These are phyloP conservation scores for Heliothis subflexa DNA, from an alignment of 1,140 invertebrate genomes.

Conservation along the genomic window DNA sequence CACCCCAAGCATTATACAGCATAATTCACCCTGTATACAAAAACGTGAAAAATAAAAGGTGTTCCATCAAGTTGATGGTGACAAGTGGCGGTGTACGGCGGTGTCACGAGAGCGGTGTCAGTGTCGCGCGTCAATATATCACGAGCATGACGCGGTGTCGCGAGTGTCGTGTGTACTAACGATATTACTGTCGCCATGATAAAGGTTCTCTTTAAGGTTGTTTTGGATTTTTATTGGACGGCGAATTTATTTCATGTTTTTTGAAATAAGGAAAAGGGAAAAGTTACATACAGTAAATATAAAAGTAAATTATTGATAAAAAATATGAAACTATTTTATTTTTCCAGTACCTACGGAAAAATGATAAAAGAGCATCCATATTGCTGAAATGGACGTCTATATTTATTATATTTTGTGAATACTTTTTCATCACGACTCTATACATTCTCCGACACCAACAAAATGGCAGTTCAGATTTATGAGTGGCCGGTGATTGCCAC, in stretches of 20 bases:
- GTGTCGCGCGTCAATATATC: slow-evolving; percentile 38
- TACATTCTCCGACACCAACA: slow-evolving; percentile 21
- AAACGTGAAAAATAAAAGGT: slow-evolving; percentile 32
- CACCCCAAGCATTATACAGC: slow-evolving; percentile 15
- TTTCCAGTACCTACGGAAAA: too few species aligned
- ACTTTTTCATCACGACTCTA: not conserved
- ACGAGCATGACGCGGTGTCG: slow-evolving; percentile 34
- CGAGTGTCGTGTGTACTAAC: slow-evolving; percentile 26
- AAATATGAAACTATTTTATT: too few species aligned
- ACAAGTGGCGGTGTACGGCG: slow-evolving; percentile 32
- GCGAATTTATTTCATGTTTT: not conserved
- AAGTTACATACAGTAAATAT: too few species aligned
- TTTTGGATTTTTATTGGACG: not conserved
- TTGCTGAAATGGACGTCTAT: too few species aligned
- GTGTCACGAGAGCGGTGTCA: slow-evolving; percentile 32
- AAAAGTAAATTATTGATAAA: too few species aligned
- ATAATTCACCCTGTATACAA: not conserved
- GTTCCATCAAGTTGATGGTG: slow-evolving; percentile 39
- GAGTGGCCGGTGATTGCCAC: slow-evolving; percentile 8
- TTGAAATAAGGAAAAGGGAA: not conserved
- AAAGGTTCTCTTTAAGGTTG: slow-evolving; percentile 1
- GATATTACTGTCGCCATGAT: slow-evolving; percentile 18
- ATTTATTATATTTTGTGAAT: too few species aligned
- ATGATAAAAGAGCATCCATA: too few species aligned
- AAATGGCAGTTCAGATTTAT: slow-evolving; percentile 22